Evolutionary conservation across 2,888 invertebrate genomes (phyloP).

Genomic region (Notocelia uddmanniana): DNA sequence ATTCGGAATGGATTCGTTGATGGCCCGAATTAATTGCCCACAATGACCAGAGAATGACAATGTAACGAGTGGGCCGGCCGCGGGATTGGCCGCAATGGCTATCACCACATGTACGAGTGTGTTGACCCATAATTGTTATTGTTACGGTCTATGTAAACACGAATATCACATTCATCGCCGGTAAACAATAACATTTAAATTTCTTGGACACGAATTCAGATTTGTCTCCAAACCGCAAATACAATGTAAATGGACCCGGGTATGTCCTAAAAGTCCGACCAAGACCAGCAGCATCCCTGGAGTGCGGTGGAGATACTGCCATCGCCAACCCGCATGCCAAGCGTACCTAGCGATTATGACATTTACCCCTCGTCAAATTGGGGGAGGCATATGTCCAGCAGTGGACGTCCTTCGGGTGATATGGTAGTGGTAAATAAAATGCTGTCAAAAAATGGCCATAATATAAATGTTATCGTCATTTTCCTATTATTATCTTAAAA

Average conservation of each 20-base stretch:
- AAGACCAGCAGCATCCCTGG: too few species aligned
- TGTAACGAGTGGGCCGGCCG: conserved; percentile 37
- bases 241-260: too few species aligned
- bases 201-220: neutral
- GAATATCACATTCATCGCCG: neutral
- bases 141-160: conserved; percentile 36
- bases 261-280: too few species aligned
- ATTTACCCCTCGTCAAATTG: too few species aligned
- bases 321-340: too few species aligned
- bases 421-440: conserved; percentile 2
- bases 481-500: conserved; percentile 6
- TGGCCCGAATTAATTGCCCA: conserved; percentile 47
- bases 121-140: conserved; percentile 41
- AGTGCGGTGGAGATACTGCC: too few species aligned
- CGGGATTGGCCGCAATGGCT: conserved; percentile 19
- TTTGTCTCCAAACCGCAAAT: neutral
- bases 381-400: too few species aligned
- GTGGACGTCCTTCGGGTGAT: too few species aligned
- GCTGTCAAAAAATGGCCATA: neutral
- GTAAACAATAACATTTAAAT: neutral
- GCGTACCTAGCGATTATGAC: too few species aligned
- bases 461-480: neutral
- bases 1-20: conserved; percentile 47
- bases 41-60: conserved; percentile 40
- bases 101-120: conserved; percentile 35